Conservation (phyloP, 2,113 vertebrate genomes). For the Dunckerocampus dactyliophorus region DNA sequence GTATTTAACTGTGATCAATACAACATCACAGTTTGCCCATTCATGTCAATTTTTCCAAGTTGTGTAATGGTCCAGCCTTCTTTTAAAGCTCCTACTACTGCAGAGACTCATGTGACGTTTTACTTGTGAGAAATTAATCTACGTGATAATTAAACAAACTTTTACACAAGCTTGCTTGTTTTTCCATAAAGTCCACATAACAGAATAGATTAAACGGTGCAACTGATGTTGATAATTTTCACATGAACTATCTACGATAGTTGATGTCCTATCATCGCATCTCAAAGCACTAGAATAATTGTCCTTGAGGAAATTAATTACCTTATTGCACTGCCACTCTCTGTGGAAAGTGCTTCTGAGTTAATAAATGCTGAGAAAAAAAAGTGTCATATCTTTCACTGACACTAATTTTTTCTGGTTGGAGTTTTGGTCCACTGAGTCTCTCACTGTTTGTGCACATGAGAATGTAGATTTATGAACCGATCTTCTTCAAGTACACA, state of each 20-base stretch:
- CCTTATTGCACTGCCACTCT: conserved; percentile 63
- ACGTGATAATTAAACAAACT: not conserved
- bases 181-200: not conserved
- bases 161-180: not conserved
- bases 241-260: conserved; percentile 37
- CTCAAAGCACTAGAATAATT: conserved; percentile 69
- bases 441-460: conserved; percentile 25
- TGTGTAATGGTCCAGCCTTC: too few relatives aligned
- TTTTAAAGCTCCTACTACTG: too few relatives aligned
- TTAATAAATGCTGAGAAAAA: conserved; percentile 62
- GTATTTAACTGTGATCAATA: too few relatives aligned
- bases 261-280: conserved; percentile 57
- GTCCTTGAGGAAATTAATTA: conserved; percentile 80
- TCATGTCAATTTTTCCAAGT: too few relatives aligned
- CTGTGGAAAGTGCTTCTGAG: conserved; percentile 55
- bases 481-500: not conserved
- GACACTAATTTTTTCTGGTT: conserved; percentile 57
- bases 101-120: too few relatives aligned
- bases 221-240: conserved; percentile 25
- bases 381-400: conserved; percentile 53
- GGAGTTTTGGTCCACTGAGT: conserved; percentile 15
- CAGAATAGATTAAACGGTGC: not conserved
- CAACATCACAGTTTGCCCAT: too few relatives aligned
- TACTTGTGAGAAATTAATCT: too few relatives aligned
- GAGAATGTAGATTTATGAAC: conserved; percentile 4